Evolutionary conservation across 2,797 vertebrate species (phyloP).

Genomic region (Cossypha niveicapilla): DNA sequence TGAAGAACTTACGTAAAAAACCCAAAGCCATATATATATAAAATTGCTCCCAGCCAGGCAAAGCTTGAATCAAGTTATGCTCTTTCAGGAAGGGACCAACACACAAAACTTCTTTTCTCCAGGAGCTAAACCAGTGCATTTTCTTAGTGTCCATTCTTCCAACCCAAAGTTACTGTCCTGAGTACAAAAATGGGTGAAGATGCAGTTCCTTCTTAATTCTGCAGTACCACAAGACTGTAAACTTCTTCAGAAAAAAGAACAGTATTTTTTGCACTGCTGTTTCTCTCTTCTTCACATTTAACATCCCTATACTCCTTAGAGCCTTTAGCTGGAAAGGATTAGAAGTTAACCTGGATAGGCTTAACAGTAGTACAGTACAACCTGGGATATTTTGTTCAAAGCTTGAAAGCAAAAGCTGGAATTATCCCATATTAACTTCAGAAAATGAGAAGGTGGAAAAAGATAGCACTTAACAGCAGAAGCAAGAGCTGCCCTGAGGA

Average conservation of each 20-base stretch:
- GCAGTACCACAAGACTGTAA: background rate
- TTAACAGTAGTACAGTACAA: background rate
- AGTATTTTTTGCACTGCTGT: background rate
- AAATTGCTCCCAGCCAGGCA: background rate
- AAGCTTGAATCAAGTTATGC: background rate
- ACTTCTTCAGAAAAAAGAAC: background rate
- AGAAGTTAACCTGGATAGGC: background rate
- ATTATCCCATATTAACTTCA: rapidly evolving
- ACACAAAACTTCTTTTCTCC: background rate
- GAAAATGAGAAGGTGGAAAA: background rate
- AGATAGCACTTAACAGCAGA: background rate
- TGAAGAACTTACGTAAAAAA: background rate
- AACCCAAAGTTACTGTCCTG: background rate
- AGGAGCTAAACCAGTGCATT: background rate
- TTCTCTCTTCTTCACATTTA: rapidly evolving
- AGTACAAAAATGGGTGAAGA: background rate
- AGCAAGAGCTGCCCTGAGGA: background rate
- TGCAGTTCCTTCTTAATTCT: background rate
- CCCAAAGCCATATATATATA: background rate
- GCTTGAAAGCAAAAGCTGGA: background rate
- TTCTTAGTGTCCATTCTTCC: background rate
- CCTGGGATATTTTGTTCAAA: background rate
- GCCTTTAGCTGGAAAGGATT: background rate
- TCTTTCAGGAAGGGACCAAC: background rate
- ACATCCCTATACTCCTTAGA: rapidly evolving